Percentiles rank a stretch among this genome's conserved stretches.
Evolutionary conservation across 1,140 invertebrate genomes (phyloP).

Genomic region (Drosophila sp.): DNA sequence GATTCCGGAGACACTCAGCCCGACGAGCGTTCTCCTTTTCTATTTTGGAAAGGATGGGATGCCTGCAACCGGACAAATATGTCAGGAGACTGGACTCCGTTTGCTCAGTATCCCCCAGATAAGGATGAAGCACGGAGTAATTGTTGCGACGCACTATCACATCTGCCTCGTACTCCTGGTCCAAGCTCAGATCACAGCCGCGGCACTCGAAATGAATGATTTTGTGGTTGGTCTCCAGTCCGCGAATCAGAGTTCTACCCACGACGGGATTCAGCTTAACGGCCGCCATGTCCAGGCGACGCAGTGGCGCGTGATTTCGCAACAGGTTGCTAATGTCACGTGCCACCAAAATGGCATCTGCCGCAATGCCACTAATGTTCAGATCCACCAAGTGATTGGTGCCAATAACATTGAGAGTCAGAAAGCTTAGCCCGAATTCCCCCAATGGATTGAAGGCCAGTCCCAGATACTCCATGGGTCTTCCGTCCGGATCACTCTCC

Average conservation of each 20-base stretch:
- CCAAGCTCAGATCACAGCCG: conserved; percentile 46
- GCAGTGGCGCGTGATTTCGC: conserved; percentile 46
- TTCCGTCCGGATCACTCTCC: background rate
- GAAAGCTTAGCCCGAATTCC: conserved; percentile 10
- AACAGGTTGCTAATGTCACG: conserved; percentile 33
- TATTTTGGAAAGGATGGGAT: conserved; percentile 51
- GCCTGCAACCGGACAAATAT: conserved; percentile 12
- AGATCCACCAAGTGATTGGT: conserved; percentile 55
- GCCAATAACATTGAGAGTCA: conserved; percentile 35
- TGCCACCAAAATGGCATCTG: background rate
- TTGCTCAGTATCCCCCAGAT: conserved; percentile 16
- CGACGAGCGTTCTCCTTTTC: background rate
- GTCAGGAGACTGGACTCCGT: conserved; percentile 25
- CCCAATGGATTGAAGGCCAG: conserved; percentile 59
- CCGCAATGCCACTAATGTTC: conserved; percentile 45
- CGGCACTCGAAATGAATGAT: conserved; percentile 57
- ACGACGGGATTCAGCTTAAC: conserved; percentile 17
- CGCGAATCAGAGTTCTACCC: conserved; percentile 31
- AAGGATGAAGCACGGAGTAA: conserved; percentile 29
- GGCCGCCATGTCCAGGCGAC: conserved; percentile 51
- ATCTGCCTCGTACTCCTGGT: conserved; percentile 64
- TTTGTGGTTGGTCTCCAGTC: conserved; percentile 37
- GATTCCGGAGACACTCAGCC: conserved; percentile 12
- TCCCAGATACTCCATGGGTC: conserved; percentile 58
- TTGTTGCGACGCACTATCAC: conserved; percentile 68